These are phyloP conservation scores for Leptinotarsa haldemani DNA, from an alignment of 2,888 invertebrate genomes.

Conservation along the genomic window DNA sequence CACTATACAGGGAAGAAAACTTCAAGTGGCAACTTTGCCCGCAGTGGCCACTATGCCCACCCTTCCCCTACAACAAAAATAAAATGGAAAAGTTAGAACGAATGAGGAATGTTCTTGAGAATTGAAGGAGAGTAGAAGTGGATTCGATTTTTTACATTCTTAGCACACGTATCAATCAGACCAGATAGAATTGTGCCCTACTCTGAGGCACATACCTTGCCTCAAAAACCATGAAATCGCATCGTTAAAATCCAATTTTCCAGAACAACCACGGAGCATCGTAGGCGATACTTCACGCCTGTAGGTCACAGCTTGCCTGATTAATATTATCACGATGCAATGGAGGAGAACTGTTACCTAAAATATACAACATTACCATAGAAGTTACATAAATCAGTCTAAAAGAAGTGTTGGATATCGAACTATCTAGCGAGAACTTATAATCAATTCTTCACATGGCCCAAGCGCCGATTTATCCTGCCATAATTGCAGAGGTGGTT, in stretches of 20 bases:
- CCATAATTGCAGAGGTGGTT: slow-evolving; percentile 34
- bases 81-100: too few relatives aligned
- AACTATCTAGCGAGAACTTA: slow-evolving; percentile 50
- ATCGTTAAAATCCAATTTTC: slow-evolving; percentile 45
- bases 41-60: too few relatives aligned
- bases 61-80: too few relatives aligned
- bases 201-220: background rate
- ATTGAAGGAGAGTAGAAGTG: too few relatives aligned
- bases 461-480: slow-evolving; percentile 46
- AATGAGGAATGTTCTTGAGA: too few relatives aligned
- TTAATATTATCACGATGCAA: slow-evolving; percentile 50
- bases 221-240: slow-evolving; percentile 16
- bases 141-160: background rate
- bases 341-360: slow-evolving; percentile 49
- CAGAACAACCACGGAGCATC: slow-evolving; percentile 25
- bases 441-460: slow-evolving; percentile 62
- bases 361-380: slow-evolving; percentile 60
- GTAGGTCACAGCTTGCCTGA: slow-evolving; percentile 35
- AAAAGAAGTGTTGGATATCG: slow-evolving; percentile 50
- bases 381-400: slow-evolving; percentile 55
- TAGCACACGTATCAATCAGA: background rate
- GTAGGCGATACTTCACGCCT: slow-evolving; percentile 38
- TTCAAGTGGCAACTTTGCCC: too few relatives aligned
- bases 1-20: too few relatives aligned
- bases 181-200: background rate